A percentile compares a stretch with the other conserved stretches of the same genome.
These are phyloP conservation scores for Nyctereutes procyonoides DNA, from an alignment of 2,113 vertebrate genomes.

Conservation along the genomic window DNA sequence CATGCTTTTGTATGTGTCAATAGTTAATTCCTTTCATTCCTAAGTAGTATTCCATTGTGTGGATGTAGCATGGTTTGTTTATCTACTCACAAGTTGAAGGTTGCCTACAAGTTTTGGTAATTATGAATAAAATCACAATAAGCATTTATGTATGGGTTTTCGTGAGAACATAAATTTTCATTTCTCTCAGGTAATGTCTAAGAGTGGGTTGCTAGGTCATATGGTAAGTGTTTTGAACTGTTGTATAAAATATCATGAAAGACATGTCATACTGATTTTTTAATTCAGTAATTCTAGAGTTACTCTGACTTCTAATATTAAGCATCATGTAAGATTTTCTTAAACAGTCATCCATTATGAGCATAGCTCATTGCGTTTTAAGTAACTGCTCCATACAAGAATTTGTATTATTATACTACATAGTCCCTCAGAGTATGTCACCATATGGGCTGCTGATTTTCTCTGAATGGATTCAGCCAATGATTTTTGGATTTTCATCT, in stretches of 20 bases:
- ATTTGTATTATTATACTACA: not conserved
- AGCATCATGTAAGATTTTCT: not conserved
- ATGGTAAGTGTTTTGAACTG: not conserved
- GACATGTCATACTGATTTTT: not conserved
- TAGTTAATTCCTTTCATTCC: not conserved
- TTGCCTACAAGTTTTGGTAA: not conserved
- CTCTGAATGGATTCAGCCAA: not conserved
- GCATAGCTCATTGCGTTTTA: not conserved
- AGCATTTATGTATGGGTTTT: not conserved
- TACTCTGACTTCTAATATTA: not conserved
- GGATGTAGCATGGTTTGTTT: not conserved
- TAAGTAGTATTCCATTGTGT: not conserved
- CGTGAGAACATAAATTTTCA: not conserved
- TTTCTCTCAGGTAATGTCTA: not conserved
- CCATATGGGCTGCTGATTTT: not conserved
- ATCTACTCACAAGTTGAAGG: not conserved
- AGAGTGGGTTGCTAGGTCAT: not conserved
- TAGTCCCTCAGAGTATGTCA: not conserved
- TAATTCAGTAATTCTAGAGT: slow-evolving; percentile 10
- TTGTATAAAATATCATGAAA: not conserved
- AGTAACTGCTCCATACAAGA: not conserved
- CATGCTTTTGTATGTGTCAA: not conserved
- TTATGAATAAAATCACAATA: not conserved
- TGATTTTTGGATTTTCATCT: slow-evolving; percentile 12
- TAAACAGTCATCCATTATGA: not conserved